A percentile compares a stretch with the other conserved stretches of the same genome.
Conservation (phyloP, 2,113 vertebrate species). For the Australoheros scitulus region DNA sequence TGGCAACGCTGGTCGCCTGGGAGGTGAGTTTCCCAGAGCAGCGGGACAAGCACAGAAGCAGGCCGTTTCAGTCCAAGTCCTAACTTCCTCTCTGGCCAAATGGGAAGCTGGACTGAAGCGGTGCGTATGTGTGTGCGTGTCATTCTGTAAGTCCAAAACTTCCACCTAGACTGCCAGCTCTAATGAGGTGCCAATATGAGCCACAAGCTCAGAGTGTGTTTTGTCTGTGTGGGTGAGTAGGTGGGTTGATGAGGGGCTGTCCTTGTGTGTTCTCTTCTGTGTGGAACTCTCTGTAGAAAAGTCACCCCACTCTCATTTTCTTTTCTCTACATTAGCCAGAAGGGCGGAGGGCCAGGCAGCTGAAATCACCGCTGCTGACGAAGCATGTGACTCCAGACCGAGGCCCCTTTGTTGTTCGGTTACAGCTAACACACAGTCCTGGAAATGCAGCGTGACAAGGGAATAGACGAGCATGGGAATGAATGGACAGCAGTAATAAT, state of each 20-base stretch:
- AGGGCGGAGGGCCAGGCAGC: conserved; percentile 67
- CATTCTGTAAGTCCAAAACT: conserved; percentile 46
- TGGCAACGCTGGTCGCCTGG: conserved; percentile 77
- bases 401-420: conserved; percentile 68
- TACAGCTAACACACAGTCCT: conserved; percentile 54
- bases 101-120: conserved; percentile 42
- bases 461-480: conserved; percentile 48
- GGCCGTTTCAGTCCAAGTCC: conserved; percentile 58
- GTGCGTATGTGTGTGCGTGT: conserved; percentile 44
- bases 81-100: conserved; percentile 59
- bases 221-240: conserved; percentile 66
- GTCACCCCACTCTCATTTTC: conserved; percentile 72
- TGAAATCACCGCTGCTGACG: conserved; percentile 71
- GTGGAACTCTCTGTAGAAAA: conserved; percentile 58
- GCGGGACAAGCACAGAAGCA: conserved; percentile 64
- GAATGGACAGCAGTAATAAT: conserved; percentile 41
- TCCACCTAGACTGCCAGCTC: conserved; percentile 64
- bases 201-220: conserved; percentile 67
- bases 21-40: conserved; percentile 76
- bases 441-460: conserved; percentile 48
- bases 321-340: conserved; percentile 62
- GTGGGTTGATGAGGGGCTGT: conserved; percentile 61
- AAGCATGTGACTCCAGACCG: conserved; percentile 71
- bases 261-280: conserved; percentile 61
- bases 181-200: conserved; percentile 66